phyloP scores from a whole-genome alignment of 2,888 invertebrate genomes.

The Neoitamus cyanurus region DNA sequence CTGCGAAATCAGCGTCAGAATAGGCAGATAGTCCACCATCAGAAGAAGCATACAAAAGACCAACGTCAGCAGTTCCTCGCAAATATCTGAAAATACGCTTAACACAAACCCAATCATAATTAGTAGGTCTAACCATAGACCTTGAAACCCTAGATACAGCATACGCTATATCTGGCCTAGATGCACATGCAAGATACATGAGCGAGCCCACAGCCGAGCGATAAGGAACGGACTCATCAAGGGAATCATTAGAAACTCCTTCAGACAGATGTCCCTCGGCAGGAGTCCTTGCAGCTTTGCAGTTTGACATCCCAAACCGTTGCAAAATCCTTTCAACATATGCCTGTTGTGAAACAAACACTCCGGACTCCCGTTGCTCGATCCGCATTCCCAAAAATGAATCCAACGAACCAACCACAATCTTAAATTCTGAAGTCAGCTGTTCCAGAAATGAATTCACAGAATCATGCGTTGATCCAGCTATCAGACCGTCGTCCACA shows the following conservation, averaged over 20 bases:
- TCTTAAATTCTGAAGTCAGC: slow-evolving; percentile 14
- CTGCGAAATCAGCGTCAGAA: slow-evolving; percentile 34
- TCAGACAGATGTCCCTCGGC: not conserved
- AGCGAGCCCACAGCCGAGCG: not conserved
- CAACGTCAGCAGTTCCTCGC: not conserved
- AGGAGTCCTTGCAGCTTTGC: not conserved
- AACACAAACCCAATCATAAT: not conserved
- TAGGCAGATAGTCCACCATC: not conserved
- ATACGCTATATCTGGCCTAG: not conserved
- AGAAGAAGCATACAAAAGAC: not conserved
- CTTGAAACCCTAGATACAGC: not conserved
- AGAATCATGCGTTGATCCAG: not conserved
- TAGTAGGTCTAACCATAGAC: not conserved
- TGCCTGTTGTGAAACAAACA: not conserved
- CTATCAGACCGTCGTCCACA: slow-evolving; percentile 26
- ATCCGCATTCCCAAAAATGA: too few species aligned
- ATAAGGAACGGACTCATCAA: not conserved
- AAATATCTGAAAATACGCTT: slow-evolving; percentile 19
- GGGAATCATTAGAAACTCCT: not conserved
- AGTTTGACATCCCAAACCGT: too few species aligned
- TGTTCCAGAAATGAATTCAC: slow-evolving; percentile 17
- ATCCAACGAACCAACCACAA: too few species aligned
- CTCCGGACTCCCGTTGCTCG: not conserved
- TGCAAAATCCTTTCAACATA: not conserved
- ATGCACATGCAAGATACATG: not conserved